A percentile compares a stretch with the other conserved stretches of the same genome.
Conservation (phyloP, 2,113 vertebrate species). For the Phalacrocorax brasilianus region DNA sequence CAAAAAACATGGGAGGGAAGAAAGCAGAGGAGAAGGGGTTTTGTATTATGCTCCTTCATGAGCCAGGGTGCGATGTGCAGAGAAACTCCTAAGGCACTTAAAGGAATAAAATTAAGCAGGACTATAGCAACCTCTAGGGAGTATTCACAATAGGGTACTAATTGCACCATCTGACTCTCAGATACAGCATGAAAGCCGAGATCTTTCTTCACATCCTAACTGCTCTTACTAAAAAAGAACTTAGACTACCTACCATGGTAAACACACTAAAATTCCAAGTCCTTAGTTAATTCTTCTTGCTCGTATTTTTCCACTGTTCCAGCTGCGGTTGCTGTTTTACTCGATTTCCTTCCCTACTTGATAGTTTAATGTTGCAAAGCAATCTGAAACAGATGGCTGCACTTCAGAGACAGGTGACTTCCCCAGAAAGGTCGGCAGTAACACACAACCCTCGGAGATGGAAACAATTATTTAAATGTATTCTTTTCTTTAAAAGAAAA, state of each 20-base stretch:
- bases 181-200: background rate
- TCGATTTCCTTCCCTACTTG: background rate
- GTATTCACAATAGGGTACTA: background rate
- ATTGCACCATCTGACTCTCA: background rate
- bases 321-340: background rate
- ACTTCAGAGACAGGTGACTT: conserved; percentile 13
- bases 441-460: background rate
- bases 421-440: background rate
- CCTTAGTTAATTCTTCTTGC: background rate
- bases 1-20: background rate
- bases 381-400: background rate
- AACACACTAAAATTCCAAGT: background rate
- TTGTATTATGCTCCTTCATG: background rate
- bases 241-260: background rate
- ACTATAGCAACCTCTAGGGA: background rate
- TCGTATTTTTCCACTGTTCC: background rate
- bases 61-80: background rate
- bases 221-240: background rate
- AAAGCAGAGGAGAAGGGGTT: background rate
- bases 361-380: background rate
- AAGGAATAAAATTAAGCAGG: background rate
- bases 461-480: background rate
- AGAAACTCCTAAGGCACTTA: background rate
- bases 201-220: background rate
- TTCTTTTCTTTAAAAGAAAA: background rate